Percentiles rank a stretch among this genome's conserved stretches.
These are phyloP conservation scores for Macrocentrus cingulum DNA, from an alignment of 1,140 invertebrate genomes.

Conservation along the genomic window DNA sequence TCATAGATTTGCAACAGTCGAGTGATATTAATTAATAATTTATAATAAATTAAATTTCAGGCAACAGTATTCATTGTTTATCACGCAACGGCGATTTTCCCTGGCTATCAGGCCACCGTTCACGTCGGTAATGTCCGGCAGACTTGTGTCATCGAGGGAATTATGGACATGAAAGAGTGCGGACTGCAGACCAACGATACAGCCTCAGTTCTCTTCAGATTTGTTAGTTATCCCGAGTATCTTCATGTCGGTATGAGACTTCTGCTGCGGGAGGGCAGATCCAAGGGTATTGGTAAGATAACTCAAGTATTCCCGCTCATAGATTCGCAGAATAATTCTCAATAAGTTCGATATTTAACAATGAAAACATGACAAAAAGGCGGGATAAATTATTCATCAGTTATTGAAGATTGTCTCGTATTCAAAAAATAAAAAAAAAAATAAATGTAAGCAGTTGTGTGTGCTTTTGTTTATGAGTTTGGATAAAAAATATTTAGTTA, in stretches of 20 bases:
- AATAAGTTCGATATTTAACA: slow-evolving; percentile 25
- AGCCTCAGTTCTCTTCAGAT: slow-evolving; percentile 85
- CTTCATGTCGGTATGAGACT: slow-evolving; percentile 83
- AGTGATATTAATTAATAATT: no score
- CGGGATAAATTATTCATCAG: no score
- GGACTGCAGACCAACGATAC: slow-evolving; percentile 79
- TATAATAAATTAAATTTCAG: slow-evolving; percentile 65
- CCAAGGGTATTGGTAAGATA: slow-evolving; percentile 89
- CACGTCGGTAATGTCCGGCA: slow-evolving; percentile 94
- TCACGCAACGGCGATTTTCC: slow-evolving; percentile 80
- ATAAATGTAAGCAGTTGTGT: no score
- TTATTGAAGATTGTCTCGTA: no score
- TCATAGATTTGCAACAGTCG: no score
- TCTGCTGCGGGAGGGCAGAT: slow-evolving; percentile 84
- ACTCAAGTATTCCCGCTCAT: slow-evolving; percentile 78
- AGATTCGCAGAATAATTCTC: slow-evolving; percentile 38
- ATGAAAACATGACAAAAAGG: no score
- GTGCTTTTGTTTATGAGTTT: no score
- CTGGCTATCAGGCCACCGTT: slow-evolving; percentile 91
- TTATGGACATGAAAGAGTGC: slow-evolving; percentile 61
- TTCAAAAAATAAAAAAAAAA: no score
- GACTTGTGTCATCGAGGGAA: slow-evolving; percentile 82
- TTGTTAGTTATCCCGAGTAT: slow-evolving; percentile 88
- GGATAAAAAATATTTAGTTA: no score
- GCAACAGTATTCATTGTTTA: slow-evolving; percentile 84